Conservation (phyloP, 2,888 invertebrate species). For the Nemapogon koenigi region DNA sequence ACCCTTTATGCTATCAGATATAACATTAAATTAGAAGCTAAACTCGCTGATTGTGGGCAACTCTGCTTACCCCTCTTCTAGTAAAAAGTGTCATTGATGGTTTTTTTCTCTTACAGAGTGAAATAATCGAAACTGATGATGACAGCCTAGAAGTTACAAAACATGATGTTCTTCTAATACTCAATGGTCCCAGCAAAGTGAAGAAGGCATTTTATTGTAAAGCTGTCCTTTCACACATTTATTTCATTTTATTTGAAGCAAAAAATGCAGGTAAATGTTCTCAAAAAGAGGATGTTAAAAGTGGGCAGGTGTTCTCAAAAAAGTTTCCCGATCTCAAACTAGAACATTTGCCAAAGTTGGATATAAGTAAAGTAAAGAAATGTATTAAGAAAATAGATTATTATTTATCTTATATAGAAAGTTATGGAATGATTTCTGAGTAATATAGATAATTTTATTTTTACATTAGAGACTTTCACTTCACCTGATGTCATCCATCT, state of each 20-base stretch:
- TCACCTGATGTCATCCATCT: too few relatives aligned
- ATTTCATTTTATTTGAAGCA: conserved; percentile 55
- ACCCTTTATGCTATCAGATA: too few relatives aligned
- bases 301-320: conserved; percentile 46
- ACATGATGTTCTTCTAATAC: conserved; percentile 66
- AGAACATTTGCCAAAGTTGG: conserved; percentile 52
- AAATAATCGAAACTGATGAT: conserved; percentile 60
- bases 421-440: conserved; percentile 29
- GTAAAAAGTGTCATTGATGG: too few relatives aligned
- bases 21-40: too few relatives aligned
- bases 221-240: conserved; percentile 72
- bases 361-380: conserved; percentile 58
- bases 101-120: conserved; percentile 58
- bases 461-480: too few relatives aligned
- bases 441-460: too few relatives aligned
- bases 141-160: conserved; percentile 65
- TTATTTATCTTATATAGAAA: conserved; percentile 70
- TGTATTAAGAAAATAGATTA: conserved; percentile 74
- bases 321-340: conserved; percentile 62
- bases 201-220: conserved; percentile 65
- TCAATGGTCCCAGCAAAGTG: conserved; percentile 64
- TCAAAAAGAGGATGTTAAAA: conserved; percentile 21
- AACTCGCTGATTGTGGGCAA: too few relatives aligned
- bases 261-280: conserved; percentile 27
- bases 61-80: too few relatives aligned